These are phyloP conservation scores for Nomada flava DNA, from an alignment of 2,888 invertebrate species.

Conservation along the genomic window DNA sequence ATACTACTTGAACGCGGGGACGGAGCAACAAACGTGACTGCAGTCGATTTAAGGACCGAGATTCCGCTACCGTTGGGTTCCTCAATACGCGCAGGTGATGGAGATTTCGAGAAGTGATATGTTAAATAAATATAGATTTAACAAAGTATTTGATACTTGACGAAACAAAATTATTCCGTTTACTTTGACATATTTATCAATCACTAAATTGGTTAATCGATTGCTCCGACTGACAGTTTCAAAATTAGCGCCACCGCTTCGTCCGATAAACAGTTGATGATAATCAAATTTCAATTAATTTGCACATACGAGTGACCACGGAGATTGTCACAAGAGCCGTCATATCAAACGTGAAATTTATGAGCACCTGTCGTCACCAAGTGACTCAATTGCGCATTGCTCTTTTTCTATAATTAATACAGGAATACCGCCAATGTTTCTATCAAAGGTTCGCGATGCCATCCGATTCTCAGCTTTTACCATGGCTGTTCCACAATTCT, in stretches of 20 bases:
- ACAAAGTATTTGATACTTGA: no score
- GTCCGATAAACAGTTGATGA: slow-evolving; percentile 6
- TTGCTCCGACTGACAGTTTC: neutral
- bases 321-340: neutral
- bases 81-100: no score
- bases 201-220: neutral
- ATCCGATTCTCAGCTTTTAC: no score
- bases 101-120: no score
- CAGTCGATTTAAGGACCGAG: neutral
- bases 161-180: neutral
- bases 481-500: no score
- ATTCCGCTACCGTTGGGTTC: no score
- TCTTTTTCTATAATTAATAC: neutral
- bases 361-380: neutral
- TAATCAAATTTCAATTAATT: slow-evolving; percentile 20
- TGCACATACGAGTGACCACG: neutral
- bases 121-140: no score
- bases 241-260: no score
- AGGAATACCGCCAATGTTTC: neutral
- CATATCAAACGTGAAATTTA: slow-evolving; percentile 33
- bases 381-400: neutral
- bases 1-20: slow-evolving; percentile 27
- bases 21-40: neutral
- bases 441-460: neutral
- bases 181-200: neutral